phyloP scores from a whole-genome alignment of 2,888 invertebrate genomes.

The Drosophila multiciliata region DNA sequence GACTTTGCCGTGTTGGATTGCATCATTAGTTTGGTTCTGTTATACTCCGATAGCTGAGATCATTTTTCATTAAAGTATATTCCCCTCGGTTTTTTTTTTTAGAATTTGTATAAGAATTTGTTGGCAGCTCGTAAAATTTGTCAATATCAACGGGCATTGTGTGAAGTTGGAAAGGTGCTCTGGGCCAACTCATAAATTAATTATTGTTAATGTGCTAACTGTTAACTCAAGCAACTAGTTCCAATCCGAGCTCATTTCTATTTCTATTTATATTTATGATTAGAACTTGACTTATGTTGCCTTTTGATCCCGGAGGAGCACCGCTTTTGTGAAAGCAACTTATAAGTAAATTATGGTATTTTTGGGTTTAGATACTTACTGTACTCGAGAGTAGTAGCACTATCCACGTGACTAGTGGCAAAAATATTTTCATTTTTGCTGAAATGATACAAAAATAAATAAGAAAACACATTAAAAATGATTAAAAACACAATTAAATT shows the following conservation, averaged over 20 bases:
- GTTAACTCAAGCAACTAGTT: slow-evolving; percentile 22
- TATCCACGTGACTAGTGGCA: slow-evolving; percentile 96
- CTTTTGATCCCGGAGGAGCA: slow-evolving; percentile 39
- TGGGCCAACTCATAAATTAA: slow-evolving; percentile 66
- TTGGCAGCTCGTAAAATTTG: slow-evolving; percentile 71
- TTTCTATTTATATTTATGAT: slow-evolving; percentile 36
- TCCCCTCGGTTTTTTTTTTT: slow-evolving; percentile 22
- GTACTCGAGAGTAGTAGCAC: slow-evolving; percentile 92
- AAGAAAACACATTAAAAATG: slow-evolving; percentile 56
- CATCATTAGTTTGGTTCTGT: slow-evolving; percentile 49
- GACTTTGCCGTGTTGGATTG: slow-evolving; percentile 22
- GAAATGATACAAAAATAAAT: slow-evolving; percentile 87
- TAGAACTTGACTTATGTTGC: slow-evolving; percentile 8
- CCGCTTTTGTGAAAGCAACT: slow-evolving; percentile 1
- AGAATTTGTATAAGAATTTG: slow-evolving; percentile 54
- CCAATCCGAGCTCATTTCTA: slow-evolving; percentile 24
- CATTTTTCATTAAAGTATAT: slow-evolving; percentile 42
- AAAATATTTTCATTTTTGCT: slow-evolving; percentile 97
- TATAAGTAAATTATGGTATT: not conserved
- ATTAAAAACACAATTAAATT: slow-evolving; percentile 60
- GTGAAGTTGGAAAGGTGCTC: slow-evolving; percentile 26
- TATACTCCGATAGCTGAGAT: slow-evolving; percentile 32
- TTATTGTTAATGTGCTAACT: slow-evolving; percentile 68
- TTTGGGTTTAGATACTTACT: slow-evolving; percentile 87
- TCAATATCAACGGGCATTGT: slow-evolving; percentile 45